Evolutionary conservation across 2,888 invertebrate genomes (phyloP).

Genomic region (Scaptomyza caliginosa): DNA sequence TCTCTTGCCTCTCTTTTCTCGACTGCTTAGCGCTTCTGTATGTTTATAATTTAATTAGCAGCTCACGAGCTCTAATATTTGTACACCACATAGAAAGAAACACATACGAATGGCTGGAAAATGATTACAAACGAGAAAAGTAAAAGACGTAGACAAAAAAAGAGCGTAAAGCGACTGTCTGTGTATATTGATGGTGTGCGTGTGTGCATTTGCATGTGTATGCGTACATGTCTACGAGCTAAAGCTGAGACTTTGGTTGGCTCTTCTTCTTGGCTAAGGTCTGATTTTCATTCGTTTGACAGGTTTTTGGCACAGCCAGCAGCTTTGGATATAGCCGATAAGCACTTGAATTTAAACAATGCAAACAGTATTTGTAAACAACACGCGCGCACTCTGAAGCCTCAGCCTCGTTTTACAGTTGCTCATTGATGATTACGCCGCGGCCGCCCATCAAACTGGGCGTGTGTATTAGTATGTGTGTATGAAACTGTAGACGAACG

Average conservation of each 20-base stretch:
- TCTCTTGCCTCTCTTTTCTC: constrained; percentile 23
- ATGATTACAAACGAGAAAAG: constrained; percentile 79
- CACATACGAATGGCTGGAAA: constrained; percentile 74
- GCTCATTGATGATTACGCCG: constrained; percentile 75
- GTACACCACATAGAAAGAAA: constrained; percentile 65
- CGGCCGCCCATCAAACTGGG: constrained; percentile 55
- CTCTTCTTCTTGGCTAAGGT: constrained; percentile 28
- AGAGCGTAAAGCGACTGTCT: constrained; percentile 65
- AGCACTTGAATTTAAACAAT: constrained; percentile 39
- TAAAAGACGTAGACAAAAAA: constrained; percentile 77
- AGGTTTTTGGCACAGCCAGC: constrained; percentile 37
- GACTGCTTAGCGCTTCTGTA: constrained; percentile 69
- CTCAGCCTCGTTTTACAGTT: constrained; percentile 61
- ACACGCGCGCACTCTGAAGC: constrained; percentile 63
- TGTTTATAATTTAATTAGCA: constrained; percentile 81
- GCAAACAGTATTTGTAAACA: constrained; percentile 65
- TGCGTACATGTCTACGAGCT: constrained; percentile 39
- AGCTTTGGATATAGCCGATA: constrained; percentile 22
- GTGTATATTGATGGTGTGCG: constrained; percentile 26
- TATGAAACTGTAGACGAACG: constrained; percentile 74
- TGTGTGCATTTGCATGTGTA: constrained; percentile 21
- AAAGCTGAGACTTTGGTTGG: constrained; percentile 37
- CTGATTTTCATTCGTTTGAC: constrained; percentile 22
- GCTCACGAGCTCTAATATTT: constrained; percentile 79
- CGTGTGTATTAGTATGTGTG: constrained; percentile 39